These are phyloP conservation scores for Coracopsis vasa DNA, from an alignment of 2,113 vertebrate species.

Conservation along the genomic window DNA sequence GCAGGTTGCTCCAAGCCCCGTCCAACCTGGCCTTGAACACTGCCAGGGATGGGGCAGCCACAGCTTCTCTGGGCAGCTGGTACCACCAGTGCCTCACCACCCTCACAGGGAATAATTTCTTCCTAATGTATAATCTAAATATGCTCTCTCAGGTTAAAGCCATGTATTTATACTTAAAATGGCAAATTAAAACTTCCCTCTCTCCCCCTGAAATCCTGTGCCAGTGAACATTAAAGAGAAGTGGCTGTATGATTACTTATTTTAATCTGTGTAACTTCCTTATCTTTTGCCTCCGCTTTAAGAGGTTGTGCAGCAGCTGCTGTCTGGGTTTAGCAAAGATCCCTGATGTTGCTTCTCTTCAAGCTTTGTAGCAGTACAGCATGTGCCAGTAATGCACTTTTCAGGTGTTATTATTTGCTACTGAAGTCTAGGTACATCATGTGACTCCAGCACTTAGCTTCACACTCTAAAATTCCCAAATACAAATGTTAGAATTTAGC, in stretches of 20 bases:
- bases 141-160: background rate
- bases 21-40: background rate
- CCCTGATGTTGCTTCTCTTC: background rate
- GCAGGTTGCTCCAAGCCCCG: background rate
- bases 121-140: background rate
- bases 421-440: background rate
- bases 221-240: background rate
- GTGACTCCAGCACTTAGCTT: background rate
- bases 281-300: background rate
- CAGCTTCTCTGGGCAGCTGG: background rate
- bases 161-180: background rate
- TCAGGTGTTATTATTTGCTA: background rate
- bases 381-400: background rate
- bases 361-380: background rate
- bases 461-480: background rate
- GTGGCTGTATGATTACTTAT: background rate
- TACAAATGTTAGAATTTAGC: background rate
- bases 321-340: background rate
- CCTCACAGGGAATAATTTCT: background rate
- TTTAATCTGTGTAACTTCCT: background rate
- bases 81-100: background rate
- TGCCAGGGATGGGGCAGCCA: background rate
- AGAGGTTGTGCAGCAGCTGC: background rate
- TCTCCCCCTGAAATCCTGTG: fast-evolving
- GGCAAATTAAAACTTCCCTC: background rate